Base-by-base conservation (phyloP, 2,113 vertebrate genomes). In the Gasterosteus aculeatus region DNA sequence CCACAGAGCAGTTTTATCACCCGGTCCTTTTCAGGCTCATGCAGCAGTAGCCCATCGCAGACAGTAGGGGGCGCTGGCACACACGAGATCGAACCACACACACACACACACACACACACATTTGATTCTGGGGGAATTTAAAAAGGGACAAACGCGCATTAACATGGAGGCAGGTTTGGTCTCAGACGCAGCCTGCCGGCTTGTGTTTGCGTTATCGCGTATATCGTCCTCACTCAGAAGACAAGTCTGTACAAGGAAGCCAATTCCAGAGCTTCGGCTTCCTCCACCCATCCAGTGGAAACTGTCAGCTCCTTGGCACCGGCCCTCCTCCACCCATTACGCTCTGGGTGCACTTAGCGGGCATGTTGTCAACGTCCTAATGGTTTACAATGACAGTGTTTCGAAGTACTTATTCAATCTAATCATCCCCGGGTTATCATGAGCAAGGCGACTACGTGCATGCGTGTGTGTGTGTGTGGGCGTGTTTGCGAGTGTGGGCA, bases 311-410 rank as follows among this genome's bases (percentile, higher is more conserved):
- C 80, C 79, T 88, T 88, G 91, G 88, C 84, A 87, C 67, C 53
- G 70, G 31, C 54, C 69, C 68, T 26, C 69, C 65, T 80, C 86
- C 82, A 87, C 86, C 87, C 72, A 74, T 80, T 84, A 85, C 85
- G 66, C 85, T 85, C 78, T 69, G 3, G 29, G 60, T 81, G 65
- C 84, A 87, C 82, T 84, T 38, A 54, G 80, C 12, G 51, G 77
- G 83, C 82, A 84, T 78, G 75, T 83, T 11, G 69, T 84, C 75
- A 79, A 74, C 57, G 54, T 71, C 80, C 41, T 90, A 91, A 89
- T 87, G 86, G 82, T 90, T 91, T 89, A 86, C 83, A 89, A 85
- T 75, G 74, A 85, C 75, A 72, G 75, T 70, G 81, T 83, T 88
- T 86, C 75, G 66, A 85, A 81, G 79, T 49, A 73, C 67, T 74